Evolutionary conservation across 2,113 vertebrate species (phyloP), one percentile per base, ranked within the genome.

Genomic region (Gallinago undulata): DNA sequence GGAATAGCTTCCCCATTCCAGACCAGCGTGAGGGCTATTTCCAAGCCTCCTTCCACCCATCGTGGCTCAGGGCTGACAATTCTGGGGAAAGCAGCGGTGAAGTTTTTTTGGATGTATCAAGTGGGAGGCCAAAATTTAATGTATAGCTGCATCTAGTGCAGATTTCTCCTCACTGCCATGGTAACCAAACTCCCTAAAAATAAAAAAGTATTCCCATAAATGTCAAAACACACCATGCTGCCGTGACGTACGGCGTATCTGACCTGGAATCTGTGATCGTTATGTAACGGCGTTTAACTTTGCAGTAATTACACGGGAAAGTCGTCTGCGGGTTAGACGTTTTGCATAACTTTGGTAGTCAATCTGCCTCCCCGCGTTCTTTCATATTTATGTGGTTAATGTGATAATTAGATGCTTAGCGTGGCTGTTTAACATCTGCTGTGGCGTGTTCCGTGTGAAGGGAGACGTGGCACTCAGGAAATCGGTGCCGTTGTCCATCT

Each of bases 131-230:
- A 33, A 63, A 64, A 72, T 27, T 35, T 37, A 91, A 88, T 10
- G 89, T 91, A 85, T 68, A 62, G 90, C 93, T 28, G 90, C 85
- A 82, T 1, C 75, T 51, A 7, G 88, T 63, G 75, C 95, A 43
- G 93, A 86, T 89, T 79, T 90, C 91, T 96, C 11, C 90, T 41
- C 0, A 37, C 90, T 97, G 95, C 94, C 95, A 91, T 96, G 93
- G 97, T 50, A 97, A 97, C 97, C 90, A 84, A 96, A 77, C 94
- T 51, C 90, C 90, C 97, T 97, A 97, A 97, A 97, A 97, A 96
- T 96, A 97, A 96, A 55, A 97, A 97, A 96, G 66, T 37, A 80
- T 94, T 70, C 78, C 95, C 95, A 96, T 92, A 87, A 95, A 95
- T 97, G 96, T 96, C 91, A 89, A 96, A 96, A 95, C 93, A 90